A percentile compares a stretch with the other conserved stretches of the same genome.
Evolutionary conservation across 2,113 vertebrate species (phyloP).

Genomic region (Arvicanthis niloticus): DNA sequence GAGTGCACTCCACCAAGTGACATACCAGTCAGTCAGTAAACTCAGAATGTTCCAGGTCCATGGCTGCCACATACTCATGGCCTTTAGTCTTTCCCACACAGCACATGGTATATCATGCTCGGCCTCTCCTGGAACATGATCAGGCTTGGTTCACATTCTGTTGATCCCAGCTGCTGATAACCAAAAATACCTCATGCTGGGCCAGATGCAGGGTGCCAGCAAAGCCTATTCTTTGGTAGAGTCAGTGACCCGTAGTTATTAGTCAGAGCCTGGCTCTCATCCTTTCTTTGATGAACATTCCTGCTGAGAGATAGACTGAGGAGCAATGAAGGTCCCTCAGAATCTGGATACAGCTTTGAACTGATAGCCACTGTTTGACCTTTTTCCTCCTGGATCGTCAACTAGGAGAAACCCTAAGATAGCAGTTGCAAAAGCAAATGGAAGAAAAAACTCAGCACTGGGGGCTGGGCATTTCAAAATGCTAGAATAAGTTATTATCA

Average conservation of each 20-base stretch:
- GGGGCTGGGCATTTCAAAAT: neutral
- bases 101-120: neutral
- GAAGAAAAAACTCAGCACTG: neutral
- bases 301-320: neutral
- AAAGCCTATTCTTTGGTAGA: neutral
- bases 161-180: neutral
- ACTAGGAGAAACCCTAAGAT: neutral
- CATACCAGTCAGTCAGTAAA: slow-evolving; percentile 91
- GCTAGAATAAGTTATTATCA: neutral
- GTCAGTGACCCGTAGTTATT: neutral
- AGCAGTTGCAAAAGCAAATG: neutral
- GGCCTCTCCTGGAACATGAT: neutral
- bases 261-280: neutral
- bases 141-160: neutral
- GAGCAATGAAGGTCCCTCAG: neutral
- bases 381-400: neutral
- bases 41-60: slow-evolving; percentile 85
- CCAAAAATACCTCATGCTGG: neutral
- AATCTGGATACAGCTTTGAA: neutral
- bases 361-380: neutral
- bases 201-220: neutral
- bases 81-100: neutral
- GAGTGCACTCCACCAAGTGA: slow-evolving; percentile 88
- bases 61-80: no score
- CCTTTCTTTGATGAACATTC: neutral